phyloP scores from a whole-genome alignment of 2,797 vertebrate genomes.

The Bovichtus diacanthus region DNA sequence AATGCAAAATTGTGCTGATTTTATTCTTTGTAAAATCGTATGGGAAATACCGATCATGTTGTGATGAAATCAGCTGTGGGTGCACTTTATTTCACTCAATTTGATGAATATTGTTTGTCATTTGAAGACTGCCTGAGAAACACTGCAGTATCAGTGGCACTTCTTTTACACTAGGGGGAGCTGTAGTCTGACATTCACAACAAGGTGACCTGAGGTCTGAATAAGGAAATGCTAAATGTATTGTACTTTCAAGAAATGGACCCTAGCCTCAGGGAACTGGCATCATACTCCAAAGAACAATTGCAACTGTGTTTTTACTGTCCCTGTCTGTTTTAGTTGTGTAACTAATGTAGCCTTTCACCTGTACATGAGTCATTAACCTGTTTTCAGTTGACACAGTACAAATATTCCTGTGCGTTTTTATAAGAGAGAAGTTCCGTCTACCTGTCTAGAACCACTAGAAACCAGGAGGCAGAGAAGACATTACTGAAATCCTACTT shows the following conservation, averaged over 20 bases:
- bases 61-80: neutral
- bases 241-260: neutral
- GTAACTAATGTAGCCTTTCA: conserved; percentile 1
- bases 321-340: conserved; percentile 1
- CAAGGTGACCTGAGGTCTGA: neutral
- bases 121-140: neutral
- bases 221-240: conserved; percentile 33
- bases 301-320: neutral
- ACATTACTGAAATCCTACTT: conserved; percentile 3
- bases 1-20: neutral
- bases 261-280: conserved; percentile 5
- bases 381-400: neutral
- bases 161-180: conserved; percentile 35
- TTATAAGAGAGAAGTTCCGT: conserved; percentile 37
- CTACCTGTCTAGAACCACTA: conserved; percentile 7
- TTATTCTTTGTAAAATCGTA: neutral
- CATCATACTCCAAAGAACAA: conserved; percentile 15
- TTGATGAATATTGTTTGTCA: neutral
- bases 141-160: neutral
- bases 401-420: neutral
- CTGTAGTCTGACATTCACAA: conserved; percentile 4
- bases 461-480: conserved; percentile 37
- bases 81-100: neutral
- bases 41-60: neutral
- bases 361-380: neutral